Base-by-base conservation (phyloP, 2,797 vertebrate genomes). In the Microtus obscurus region DNA sequence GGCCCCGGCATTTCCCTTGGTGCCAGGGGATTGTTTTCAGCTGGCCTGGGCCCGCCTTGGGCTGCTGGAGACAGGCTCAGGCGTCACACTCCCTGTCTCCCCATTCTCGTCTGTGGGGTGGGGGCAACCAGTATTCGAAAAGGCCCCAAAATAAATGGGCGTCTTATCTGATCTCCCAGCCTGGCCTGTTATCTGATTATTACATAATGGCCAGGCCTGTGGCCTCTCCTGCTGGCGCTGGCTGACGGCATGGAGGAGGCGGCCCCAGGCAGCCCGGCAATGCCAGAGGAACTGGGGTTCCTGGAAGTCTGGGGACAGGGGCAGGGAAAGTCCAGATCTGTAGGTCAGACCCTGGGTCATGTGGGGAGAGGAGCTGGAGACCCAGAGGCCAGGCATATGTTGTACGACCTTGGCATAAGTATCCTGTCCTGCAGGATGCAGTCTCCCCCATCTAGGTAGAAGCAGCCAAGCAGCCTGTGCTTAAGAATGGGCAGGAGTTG, bases 111-210 rank as follows among this genome's bases (percentile, higher is more conserved):
- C 89, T 19, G 78, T 0, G 1, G 88, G 12, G 45, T 96, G 96
- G 83, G 25, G 34, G 98, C 27, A 40, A 96, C 95, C 87, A 89
- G 95, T 96, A 96, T 96, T 96, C 95, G 76, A 97, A 97, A 97
- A 97, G 95, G 96, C 98, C 98, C 96, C 96, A 97, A 98, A 98
- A 98, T 98, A 98, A 98, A 98, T 97, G 97, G 27, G 87, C 95
- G 92, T 94, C 98, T 98, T 98, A 98, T 98, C 98, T 98, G 98
- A 98, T 98, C 88, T 97, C 97, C 96, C 98, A 97, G 97, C 86
- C 97, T 98, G 98, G 98, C 98, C 98, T 94, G 97, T 98, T 99
- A 98, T 99, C 98, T 99, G 98, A 99, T 98, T 98, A 98, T 99
- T 98, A 98, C 98, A 99, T 98, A 99, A 98, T 98, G 97, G 97